Evolutionary conservation across 1,140 invertebrate genomes (phyloP), one percentile per base, ranked within the genome.

Genomic region (Microplitis demolitor): DNA sequence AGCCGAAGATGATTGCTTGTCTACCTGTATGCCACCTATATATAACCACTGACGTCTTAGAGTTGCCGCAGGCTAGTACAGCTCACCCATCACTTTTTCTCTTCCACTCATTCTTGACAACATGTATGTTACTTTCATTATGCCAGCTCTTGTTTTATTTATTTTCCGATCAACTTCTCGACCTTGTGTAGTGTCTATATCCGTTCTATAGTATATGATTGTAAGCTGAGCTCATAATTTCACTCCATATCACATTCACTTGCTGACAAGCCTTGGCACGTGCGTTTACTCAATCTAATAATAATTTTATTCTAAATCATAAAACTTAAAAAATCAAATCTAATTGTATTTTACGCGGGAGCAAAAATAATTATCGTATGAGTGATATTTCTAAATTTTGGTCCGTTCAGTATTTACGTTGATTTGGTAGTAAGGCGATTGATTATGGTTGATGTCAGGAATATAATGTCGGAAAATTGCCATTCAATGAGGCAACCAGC

Each of bases 1-100:
- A 72, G 51, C 51, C 70, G 66, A 66, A 72, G 70, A 72, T 72
- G 63, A 72, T 72, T 72, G 37, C 70, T 72, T 37, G 63, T 51
- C 53, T 66, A 64, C 62, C 70, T 72, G 70, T 72, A 66, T 66
- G 39, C 70, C 63, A 72, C 70, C 70, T 66, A 66, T 68, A 60
- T 45, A 45, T 66, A 66, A 72, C 63, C 53, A 66, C 63, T 45
- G 53, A 45, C 50, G 58, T 60, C 33, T 54, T 53, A 45, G 33
- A 64, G 37, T 66, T 35, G 70, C 70, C 70, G 35, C 62, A 37
- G 63, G 70, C 70, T n/a, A 64, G 37, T 24, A 33, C 50, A 33
- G 13, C 51, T 69, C 54, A 45, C 16, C 50, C 34, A 35, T 63
- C 50, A 66, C 11, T 66, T 50, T 66, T 39, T 56, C 45, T 66